Evolutionary conservation across 2,113 vertebrate species (phyloP).

Genomic region (Nesoenas mayeri): DNA sequence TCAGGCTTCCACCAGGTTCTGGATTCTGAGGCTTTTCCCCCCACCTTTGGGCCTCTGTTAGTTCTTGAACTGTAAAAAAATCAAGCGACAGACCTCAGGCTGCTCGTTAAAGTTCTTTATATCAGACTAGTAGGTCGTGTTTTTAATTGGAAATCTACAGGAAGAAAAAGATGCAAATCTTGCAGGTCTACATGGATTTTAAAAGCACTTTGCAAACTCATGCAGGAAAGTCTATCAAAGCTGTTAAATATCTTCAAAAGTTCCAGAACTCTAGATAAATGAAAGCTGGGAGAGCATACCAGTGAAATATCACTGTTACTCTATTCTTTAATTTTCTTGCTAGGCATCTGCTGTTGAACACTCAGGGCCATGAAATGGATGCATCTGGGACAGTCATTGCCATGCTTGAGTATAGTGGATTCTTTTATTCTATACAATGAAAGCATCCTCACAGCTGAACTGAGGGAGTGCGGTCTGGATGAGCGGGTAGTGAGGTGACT

Average conservation of each 20-base stretch:
- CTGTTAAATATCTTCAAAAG: neutral
- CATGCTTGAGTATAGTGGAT: neutral
- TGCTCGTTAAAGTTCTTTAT: neutral
- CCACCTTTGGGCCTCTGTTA: neutral
- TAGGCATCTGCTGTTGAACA: neutral
- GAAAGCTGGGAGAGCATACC: neutral
- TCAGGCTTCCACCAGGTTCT: constrained; percentile 71
- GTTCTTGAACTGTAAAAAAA: neutral
- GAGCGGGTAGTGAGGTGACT: too few relatives aligned
- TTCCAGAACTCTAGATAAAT: neutral
- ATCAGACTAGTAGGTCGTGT: neutral
- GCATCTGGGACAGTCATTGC: neutral
- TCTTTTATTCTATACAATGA: neutral
- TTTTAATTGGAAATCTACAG: neutral
- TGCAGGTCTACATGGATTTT: neutral
- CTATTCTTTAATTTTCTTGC: neutral
- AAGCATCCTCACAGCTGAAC: too few relatives aligned
- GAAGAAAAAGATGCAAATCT: neutral
- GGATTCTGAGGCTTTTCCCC: neutral
- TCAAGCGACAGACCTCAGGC: neutral
- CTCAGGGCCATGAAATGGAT: neutral
- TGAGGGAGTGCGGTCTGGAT: too few relatives aligned
- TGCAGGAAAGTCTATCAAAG: neutral
- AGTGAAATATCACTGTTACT: neutral
- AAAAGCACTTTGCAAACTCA: neutral